Percentiles rank a stretch among this genome's conserved stretches.
These are phyloP conservation scores for Verasper variegatus DNA, from an alignment of 2,113 vertebrate species.

Conservation along the genomic window DNA sequence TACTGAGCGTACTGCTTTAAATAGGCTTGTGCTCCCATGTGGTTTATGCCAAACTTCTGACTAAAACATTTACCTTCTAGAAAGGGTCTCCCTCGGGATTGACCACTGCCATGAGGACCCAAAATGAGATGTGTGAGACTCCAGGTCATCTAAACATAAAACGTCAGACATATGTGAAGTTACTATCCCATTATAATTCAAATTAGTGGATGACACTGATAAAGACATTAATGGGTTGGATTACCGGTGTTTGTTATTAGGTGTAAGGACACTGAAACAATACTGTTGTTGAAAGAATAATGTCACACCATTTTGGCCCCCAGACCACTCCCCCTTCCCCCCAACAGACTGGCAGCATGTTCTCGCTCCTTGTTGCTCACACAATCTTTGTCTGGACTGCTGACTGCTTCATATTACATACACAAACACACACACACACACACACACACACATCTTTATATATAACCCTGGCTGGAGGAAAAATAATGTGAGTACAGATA, in stretches of 20 bases:
- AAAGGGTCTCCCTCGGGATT: conserved; percentile 19
- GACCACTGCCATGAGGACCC: conserved; percentile 3
- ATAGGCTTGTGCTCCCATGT: conserved; percentile 75
- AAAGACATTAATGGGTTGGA: neutral
- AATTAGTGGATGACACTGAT: neutral
- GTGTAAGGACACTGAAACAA: neutral
- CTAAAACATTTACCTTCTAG: conserved; percentile 55
- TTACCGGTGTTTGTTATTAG: conserved; percentile 5
- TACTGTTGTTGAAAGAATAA: conserved; percentile 1
- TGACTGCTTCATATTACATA: conserved; percentile 37
- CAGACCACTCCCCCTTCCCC: conserved; percentile 49
- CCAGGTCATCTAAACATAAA: neutral
- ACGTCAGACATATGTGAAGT: neutral
- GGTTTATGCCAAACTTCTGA: conserved; percentile 71
- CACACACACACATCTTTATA: neutral
- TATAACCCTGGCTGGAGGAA: conserved; percentile 5
- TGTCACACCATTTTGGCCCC: conserved; percentile 6
- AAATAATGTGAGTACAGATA: conserved; percentile 61
- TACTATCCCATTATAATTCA: neutral
- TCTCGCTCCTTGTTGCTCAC: conserved; percentile 41
- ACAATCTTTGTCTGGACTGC: conserved; percentile 35
- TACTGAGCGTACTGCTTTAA: conserved; percentile 76
- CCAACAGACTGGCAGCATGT: conserved; percentile 26
- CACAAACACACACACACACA: neutral
- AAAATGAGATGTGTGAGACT: neutral